phyloP scores from a whole-genome alignment of 2,888 invertebrate genomes.

The Apodemia mormo region DNA sequence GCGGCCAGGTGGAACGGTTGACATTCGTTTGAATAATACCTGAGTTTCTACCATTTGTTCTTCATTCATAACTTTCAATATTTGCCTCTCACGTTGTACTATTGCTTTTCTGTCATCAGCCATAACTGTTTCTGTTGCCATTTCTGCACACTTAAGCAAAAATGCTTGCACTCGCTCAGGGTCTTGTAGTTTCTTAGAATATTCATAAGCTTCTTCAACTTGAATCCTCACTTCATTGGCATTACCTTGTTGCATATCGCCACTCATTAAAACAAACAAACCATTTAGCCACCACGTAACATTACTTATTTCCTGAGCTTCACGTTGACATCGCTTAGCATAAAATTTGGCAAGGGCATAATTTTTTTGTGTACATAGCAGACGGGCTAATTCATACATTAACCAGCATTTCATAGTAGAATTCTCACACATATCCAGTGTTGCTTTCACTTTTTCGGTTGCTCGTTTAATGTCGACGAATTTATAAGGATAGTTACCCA shows the following conservation, averaged over 20 bases:
- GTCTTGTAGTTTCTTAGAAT: slow-evolving; percentile 65
- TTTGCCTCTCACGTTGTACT: slow-evolving; percentile 59
- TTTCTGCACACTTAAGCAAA: slow-evolving; percentile 63
- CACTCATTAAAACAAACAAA: slow-evolving; percentile 68
- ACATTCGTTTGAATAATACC: slow-evolving; percentile 69
- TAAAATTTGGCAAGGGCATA: slow-evolving; percentile 72
- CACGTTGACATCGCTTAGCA: slow-evolving; percentile 69
- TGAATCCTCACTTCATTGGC: slow-evolving; percentile 69
- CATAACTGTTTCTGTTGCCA: slow-evolving; percentile 58
- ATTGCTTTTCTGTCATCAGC: slow-evolving; percentile 67
- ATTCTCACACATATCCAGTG: slow-evolving; percentile 74
- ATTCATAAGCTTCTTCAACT: slow-evolving; percentile 70
- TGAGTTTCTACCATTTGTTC: slow-evolving; percentile 56
- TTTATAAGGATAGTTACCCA: slow-evolving; percentile 71
- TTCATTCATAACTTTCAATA: slow-evolving; percentile 60
- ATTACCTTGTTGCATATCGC: slow-evolving; percentile 75
- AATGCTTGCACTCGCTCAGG: slow-evolving; percentile 68
- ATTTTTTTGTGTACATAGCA: slow-evolving; percentile 68
- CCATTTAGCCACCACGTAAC: slow-evolving; percentile 73
- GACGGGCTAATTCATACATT: slow-evolving; percentile 68
- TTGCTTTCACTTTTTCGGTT: slow-evolving; percentile 55
- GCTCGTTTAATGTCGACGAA: slow-evolving; percentile 67
- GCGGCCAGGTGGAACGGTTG: slow-evolving; percentile 62
- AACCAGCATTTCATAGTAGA: slow-evolving; percentile 73
- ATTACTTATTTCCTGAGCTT: slow-evolving; percentile 62